These are phyloP conservation scores for Laticauda laticaudata DNA, from an alignment of 2,113 vertebrate species.

Conservation along the genomic window DNA sequence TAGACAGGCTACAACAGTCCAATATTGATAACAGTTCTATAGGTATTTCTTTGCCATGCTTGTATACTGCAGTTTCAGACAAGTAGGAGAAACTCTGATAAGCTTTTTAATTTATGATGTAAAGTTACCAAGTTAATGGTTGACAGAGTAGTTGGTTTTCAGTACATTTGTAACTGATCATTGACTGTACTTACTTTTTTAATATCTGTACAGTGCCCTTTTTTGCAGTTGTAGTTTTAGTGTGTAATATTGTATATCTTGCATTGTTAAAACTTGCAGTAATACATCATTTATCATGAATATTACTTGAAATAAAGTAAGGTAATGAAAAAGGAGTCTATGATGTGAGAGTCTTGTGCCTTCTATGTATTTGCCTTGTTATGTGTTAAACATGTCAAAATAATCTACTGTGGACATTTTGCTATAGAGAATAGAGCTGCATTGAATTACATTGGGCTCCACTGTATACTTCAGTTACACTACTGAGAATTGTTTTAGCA, in stretches of 20 bases:
- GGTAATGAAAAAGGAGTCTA: constrained; percentile 77
- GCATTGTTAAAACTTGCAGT: constrained; percentile 72
- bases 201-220: constrained; percentile 79
- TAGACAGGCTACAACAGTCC: constrained; percentile 48
- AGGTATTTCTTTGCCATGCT: constrained; percentile 14
- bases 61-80: constrained; percentile 49
- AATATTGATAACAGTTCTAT: constrained; percentile 59
- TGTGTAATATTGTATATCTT: constrained; percentile 73
- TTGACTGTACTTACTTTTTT: constrained; percentile 77
- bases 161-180: constrained; percentile 74
- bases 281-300: constrained; percentile 76
- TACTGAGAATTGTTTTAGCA: constrained; percentile 86
- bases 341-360: constrained; percentile 91
- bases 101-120: constrained; percentile 61
- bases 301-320: constrained; percentile 86
- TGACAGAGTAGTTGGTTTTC: constrained; percentile 71
- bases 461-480: constrained; percentile 83
- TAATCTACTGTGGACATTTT: constrained; percentile 79
- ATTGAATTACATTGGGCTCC: constrained; percentile 77
- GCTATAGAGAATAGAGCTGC: constrained; percentile 77
- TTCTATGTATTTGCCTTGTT: constrained; percentile 93
- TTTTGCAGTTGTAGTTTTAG: constrained; percentile 75
- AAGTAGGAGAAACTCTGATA: constrained; percentile 51
- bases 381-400: constrained; percentile 89
- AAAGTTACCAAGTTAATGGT: constrained; percentile 40